Conservation (phyloP, 2,888 invertebrate species). For the Apomyelois bistriatella region DNA sequence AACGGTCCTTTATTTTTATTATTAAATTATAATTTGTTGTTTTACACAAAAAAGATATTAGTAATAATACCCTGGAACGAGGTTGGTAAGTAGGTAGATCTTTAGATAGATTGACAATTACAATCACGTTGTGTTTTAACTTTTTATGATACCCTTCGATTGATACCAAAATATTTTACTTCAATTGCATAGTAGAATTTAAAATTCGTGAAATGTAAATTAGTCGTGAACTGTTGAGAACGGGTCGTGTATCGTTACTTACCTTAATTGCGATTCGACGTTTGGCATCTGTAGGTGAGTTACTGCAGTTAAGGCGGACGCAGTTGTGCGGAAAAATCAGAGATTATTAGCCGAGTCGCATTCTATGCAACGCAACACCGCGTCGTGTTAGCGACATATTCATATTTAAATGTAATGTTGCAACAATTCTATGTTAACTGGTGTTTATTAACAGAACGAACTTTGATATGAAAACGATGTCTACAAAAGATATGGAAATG, state of each 20-base stretch:
- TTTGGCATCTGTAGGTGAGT: conserved; percentile 26
- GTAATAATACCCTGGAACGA: too few relatives aligned
- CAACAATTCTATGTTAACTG: conserved; percentile 48
- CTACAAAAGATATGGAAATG: not conserved
- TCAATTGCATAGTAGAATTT: too few relatives aligned
- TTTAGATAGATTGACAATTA: too few relatives aligned
- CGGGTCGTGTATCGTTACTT: conserved; percentile 7
- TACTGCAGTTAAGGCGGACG: conserved; percentile 31
- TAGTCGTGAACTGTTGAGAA: conserved; percentile 2
- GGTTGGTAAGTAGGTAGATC: too few relatives aligned
- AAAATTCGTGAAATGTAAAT: too few relatives aligned
- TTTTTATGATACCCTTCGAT: too few relatives aligned
- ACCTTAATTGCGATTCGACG: conserved; percentile 6
- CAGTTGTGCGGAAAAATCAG: conserved; percentile 73
- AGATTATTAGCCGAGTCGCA: conserved; percentile 62
- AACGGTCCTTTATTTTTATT: too few relatives aligned
- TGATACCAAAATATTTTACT: too few relatives aligned
- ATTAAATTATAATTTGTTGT: too few relatives aligned
- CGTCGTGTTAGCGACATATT: conserved; percentile 51
- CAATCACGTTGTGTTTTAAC: too few relatives aligned
- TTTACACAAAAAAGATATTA: too few relatives aligned
- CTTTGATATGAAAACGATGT: conserved; percentile 9
- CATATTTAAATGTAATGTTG: conserved; percentile 73
- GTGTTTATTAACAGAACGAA: conserved; percentile 30
- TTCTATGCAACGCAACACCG: conserved; percentile 34